Evolutionary conservation across 2,888 invertebrate genomes (phyloP), one percentile per base, ranked within the genome.

Genomic region (Crematogaster levior): DNA sequence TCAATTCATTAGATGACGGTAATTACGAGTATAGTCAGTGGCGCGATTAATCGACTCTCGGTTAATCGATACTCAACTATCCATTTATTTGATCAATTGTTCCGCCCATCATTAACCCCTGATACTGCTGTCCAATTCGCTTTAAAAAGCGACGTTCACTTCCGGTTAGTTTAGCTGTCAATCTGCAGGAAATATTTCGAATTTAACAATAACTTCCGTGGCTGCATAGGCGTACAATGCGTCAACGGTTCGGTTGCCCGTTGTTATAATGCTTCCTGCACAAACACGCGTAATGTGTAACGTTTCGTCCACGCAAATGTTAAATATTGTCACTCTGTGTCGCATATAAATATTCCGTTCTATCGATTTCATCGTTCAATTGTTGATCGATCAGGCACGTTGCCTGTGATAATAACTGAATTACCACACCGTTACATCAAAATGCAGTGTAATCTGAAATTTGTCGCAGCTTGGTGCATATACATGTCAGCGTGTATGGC

Each of bases 11-110:
- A 56, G 80, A 81, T 63, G 63, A 80, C 51, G 21, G 81, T 53
- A 84, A 84, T 84, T 84, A n/a, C n/a, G n/a, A n/a, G n/a, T n/a
- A n/a, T n/a, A 72, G 53, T 63, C 77, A 24, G 12, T 79, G 61
- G 56, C 27, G 27, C 37, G 73, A 83, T 83, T 86, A 84, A 84
- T 81, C 66, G 85, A 75, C 80, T 65, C 75, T 43, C 70, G 34
- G 72, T 75, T 81, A 85, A 79, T 81, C 81, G 72, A 66, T 60
- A 77, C 7, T 65, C 46, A 72, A 83, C 75, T 75, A 81, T 74
- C 74, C 81, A 66, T 83, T 83, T 75, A 84, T 84, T 75, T 66
- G 81, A 72, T 56, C 70, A 81, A 85, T 84, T 75, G 70, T 84
- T 74, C 74, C 74, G 68, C 56, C 48, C 70, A 65, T 84, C 74